Evolutionary conservation across 2,797 vertebrate species (phyloP).

Genomic region (Myotis findleyi): DNA sequence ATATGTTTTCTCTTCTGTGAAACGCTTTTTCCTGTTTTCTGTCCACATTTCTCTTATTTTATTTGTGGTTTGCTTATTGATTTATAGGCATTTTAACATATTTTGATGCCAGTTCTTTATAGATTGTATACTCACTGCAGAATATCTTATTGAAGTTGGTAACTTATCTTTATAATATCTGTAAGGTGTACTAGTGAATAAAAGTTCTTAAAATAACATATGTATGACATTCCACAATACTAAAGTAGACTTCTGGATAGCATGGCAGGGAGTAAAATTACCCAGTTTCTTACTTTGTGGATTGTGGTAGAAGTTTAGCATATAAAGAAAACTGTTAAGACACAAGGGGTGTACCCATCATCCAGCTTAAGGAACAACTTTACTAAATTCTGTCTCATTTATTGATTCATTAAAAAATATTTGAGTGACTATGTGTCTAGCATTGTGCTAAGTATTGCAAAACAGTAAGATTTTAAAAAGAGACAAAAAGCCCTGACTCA

Average conservation of each 20-base stretch:
- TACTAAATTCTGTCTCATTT: neutral
- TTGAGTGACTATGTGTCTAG: neutral
- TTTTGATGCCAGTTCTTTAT: neutral
- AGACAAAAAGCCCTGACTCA: neutral
- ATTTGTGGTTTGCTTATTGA: neutral
- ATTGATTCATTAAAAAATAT: neutral
- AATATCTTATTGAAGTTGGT: neutral
- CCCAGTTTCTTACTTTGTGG: neutral
- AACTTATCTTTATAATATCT: neutral
- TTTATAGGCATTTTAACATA: neutral
- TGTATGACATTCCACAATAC: neutral
- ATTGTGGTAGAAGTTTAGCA: neutral
- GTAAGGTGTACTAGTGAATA: neutral
- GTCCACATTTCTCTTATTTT: neutral
- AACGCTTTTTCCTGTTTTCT: neutral
- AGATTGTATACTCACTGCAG: neutral
- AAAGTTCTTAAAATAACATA: neutral
- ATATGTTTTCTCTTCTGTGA: neutral
- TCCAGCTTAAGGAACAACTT: neutral
- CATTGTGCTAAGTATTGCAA: neutral
- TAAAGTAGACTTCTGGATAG: neutral
- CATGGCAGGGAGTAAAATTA: neutral
- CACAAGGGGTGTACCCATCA: neutral
- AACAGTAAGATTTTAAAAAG: neutral
- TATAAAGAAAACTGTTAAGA: neutral